Evolutionary conservation across 2,113 vertebrate species (phyloP).

Genomic region (Mirza zaza): DNA sequence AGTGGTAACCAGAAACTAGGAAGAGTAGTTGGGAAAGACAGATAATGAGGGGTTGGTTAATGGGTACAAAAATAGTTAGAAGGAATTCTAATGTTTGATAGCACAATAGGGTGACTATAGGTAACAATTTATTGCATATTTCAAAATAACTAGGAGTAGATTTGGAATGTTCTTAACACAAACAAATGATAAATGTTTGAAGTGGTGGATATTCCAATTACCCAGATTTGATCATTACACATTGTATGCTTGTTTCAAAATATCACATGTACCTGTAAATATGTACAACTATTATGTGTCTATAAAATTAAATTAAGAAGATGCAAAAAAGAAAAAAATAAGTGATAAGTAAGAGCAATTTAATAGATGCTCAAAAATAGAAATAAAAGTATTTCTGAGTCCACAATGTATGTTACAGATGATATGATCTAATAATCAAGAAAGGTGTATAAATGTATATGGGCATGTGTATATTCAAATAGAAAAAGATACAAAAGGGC

Average conservation of each 20-base stretch:
- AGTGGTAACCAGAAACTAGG: neutral
- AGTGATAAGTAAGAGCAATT: neutral
- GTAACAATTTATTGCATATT: neutral
- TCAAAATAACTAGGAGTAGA: neutral
- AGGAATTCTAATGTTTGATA: neutral
- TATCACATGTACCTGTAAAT: neutral
- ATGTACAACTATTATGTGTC: neutral
- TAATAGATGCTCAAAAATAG: neutral
- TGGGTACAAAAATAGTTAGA: neutral
- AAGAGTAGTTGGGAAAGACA: neutral
- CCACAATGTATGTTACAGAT: neutral
- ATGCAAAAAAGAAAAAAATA: neutral
- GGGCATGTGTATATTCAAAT: neutral
- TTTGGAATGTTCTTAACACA: neutral
- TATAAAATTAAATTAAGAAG: neutral
- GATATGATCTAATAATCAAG: slow-evolving; percentile 22
- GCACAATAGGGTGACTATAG: neutral
- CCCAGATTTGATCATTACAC: neutral
- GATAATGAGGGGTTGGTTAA: neutral
- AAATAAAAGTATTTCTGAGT: neutral
- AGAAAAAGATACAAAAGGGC: neutral
- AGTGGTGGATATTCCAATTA: neutral
- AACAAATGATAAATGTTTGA: neutral
- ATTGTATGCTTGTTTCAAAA: neutral
- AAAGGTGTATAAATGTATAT: neutral